These are phyloP conservation scores for Osmerus eperlanus DNA, from an alignment of 2,113 vertebrate genomes.

Conservation along the genomic window DNA sequence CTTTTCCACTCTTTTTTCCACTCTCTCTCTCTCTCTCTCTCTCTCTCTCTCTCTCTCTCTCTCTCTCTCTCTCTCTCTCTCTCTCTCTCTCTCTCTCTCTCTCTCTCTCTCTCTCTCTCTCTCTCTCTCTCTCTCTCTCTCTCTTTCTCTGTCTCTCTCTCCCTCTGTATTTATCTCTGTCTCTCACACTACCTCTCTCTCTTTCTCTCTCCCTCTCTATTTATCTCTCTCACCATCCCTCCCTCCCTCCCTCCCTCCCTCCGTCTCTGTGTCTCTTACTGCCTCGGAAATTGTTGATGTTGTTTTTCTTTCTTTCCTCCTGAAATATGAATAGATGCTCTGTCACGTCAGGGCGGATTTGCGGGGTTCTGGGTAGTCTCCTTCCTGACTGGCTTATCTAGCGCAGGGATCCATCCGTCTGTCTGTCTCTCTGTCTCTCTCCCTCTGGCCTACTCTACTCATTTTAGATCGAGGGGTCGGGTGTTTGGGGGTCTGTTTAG, in stretches of 20 bases:
- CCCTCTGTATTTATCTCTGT: too few species aligned
- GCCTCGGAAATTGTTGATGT: slow-evolving; percentile 69
- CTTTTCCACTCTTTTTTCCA: not conserved
- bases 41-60: not conserved
- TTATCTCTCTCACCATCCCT: not conserved
- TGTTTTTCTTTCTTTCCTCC: slow-evolving; percentile 66
- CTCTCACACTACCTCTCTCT: not conserved
- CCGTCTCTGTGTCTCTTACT: slow-evolving; percentile 19
- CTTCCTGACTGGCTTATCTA: slow-evolving; percentile 66
- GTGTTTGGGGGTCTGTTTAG: not conserved
- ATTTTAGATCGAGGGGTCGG: slow-evolving; percentile 2
- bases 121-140: not conserved
- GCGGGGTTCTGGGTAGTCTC: slow-evolving; percentile 55
- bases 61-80: not conserved
- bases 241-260: not conserved
- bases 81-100: not conserved
- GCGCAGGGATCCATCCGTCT: slow-evolving; percentile 46
- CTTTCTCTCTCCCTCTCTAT: not conserved
- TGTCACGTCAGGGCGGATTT: slow-evolving; percentile 53
- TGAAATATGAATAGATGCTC: slow-evolving; percentile 68
- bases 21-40: not conserved
- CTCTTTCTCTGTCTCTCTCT: not conserved
- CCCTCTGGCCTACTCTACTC: slow-evolving; percentile 22
- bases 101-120: slow-evolving; percentile 10
- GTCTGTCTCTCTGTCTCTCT: slow-evolving; percentile 15